Evolutionary conservation across 2,797 vertebrate genomes (phyloP).

Genomic region (Zalophus californianus): DNA sequence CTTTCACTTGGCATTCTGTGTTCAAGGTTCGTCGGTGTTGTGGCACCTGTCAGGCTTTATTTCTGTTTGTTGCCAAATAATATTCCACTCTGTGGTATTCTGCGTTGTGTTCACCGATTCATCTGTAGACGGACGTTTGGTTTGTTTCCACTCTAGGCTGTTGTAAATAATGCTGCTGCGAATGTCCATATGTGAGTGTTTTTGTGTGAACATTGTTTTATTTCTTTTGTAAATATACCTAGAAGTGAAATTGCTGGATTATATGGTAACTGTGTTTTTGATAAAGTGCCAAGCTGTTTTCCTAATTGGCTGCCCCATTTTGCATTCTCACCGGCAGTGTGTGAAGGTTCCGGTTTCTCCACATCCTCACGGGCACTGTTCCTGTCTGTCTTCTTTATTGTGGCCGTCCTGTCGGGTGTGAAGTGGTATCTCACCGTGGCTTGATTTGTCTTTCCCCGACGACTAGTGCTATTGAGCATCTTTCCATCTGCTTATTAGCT

Average conservation of each 20-base stretch:
- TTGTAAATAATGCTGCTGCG: background rate
- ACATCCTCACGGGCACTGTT: background rate
- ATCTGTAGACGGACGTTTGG: too few relatives aligned
- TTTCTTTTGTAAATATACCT: background rate
- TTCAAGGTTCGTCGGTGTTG: too few relatives aligned
- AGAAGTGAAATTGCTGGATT: background rate
- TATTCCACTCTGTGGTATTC: accelerated
- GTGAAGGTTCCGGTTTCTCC: background rate
- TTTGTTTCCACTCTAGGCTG: background rate
- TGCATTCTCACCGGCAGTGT: accelerated
- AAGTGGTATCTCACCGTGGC: background rate
- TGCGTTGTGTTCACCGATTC: accelerated
- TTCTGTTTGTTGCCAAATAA: background rate
- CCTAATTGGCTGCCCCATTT: background rate
- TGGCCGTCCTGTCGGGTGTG: background rate
- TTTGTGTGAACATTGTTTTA: background rate
- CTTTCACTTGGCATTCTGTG: background rate
- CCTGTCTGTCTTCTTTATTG: accelerated
- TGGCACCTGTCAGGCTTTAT: background rate
- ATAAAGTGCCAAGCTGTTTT: background rate
- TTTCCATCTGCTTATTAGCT: background rate
- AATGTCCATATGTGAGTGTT: background rate
- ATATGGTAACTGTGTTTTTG: background rate
- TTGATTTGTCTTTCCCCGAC: background rate
- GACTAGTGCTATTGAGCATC: background rate